phyloP scores from a whole-genome alignment of 2,797 vertebrate genomes.

The Mus spretus region DNA sequence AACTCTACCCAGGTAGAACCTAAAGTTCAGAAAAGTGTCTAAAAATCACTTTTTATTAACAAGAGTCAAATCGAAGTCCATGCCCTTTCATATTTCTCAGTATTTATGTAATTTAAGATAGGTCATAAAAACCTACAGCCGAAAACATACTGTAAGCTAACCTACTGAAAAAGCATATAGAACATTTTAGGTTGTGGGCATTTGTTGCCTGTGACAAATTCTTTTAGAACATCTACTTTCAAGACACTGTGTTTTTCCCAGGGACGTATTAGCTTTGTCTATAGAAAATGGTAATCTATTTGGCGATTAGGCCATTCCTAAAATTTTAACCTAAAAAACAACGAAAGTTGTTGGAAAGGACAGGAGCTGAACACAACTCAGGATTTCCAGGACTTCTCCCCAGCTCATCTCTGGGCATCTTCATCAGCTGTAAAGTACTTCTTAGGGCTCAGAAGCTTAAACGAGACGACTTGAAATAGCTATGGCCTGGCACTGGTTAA shows the following conservation, averaged over 20 bases:
- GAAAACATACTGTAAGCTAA: slow-evolving; percentile 40
- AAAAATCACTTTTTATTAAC: not conserved
- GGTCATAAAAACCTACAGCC: slow-evolving; percentile 55
- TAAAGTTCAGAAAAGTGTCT: slow-evolving; percentile 49
- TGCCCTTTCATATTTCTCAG: slow-evolving; percentile 18
- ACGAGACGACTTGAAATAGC: slow-evolving; percentile 6
- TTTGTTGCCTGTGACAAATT: slow-evolving; percentile 37
- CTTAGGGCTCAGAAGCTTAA: slow-evolving; percentile 43
- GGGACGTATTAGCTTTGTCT: slow-evolving; percentile 29
- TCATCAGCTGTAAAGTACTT: slow-evolving; percentile 32
- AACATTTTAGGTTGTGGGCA: slow-evolving; percentile 15
- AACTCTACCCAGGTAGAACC: slow-evolving; percentile 63
- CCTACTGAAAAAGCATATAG: slow-evolving; percentile 37
- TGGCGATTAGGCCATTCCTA: not conserved
- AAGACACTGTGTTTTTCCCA: slow-evolving; percentile 23
- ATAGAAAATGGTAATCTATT: slow-evolving; percentile 26
- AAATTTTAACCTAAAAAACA: slow-evolving; percentile 27
- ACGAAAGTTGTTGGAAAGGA: slow-evolving; percentile 41
- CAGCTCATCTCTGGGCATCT: slow-evolving; percentile 42
- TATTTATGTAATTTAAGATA: slow-evolving; percentile 57
- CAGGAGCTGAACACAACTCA: slow-evolving; percentile 24
- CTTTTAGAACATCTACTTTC: slow-evolving; percentile 40
- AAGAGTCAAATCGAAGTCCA: slow-evolving; percentile 40
- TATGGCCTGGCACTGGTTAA: not conserved
- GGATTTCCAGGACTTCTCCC: slow-evolving; percentile 20